phyloP scores from a whole-genome alignment of 2,797 vertebrate genomes.

The Hippopotamyrus pictus region DNA sequence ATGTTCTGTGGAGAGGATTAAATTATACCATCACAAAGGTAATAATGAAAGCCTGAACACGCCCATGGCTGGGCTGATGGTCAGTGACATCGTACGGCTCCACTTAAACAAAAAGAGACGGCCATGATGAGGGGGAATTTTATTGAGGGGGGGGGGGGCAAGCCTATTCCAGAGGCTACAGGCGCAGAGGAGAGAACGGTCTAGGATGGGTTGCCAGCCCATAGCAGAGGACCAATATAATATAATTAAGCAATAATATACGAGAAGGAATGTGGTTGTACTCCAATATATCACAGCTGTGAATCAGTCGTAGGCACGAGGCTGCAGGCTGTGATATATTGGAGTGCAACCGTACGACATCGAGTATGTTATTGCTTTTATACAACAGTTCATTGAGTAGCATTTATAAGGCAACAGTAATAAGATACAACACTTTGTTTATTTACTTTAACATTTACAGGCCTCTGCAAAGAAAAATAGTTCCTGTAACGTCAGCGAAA shows the following conservation, averaged over 20 bases:
- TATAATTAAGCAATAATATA: neutral
- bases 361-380: neutral
- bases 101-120: neutral
- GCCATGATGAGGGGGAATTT: neutral
- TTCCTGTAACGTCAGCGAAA: neutral
- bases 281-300: neutral
- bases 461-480: neutral
- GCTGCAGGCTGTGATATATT: neutral
- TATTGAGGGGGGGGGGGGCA: neutral
- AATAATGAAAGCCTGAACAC: constrained; percentile 7
- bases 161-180: neutral
- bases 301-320: neutral
- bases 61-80: neutral
- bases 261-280: neutral
- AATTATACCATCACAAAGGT: constrained; percentile 13
- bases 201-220: neutral
- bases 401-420: neutral
- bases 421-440: neutral
- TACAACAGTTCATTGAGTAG: neutral
- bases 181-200: neutral
- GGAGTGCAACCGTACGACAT: neutral
- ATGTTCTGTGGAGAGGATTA: neutral
- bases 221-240: neutral
- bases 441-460: neutral
- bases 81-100: neutral